Evolutionary conservation across 2,113 vertebrate species (phyloP).

Genomic region (Oplegnathus fasciatus): DNA sequence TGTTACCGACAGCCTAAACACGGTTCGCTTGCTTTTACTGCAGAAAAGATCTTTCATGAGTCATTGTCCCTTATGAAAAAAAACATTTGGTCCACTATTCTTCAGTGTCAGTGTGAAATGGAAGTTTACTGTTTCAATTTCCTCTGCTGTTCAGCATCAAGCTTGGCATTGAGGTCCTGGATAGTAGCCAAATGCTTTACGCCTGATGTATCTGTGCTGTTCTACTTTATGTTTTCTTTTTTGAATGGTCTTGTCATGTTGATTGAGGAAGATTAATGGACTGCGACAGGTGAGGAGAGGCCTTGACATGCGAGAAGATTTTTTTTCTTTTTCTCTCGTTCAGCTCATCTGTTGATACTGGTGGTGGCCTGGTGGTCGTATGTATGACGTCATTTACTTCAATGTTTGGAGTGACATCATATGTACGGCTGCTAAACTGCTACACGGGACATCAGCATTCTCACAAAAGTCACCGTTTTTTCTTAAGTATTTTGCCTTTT

Average conservation of each 20-base stretch:
- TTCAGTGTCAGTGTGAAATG: constrained; percentile 31
- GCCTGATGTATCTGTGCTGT: background rate
- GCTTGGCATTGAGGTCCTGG: constrained; percentile 13
- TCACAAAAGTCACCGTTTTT: background rate
- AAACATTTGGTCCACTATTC: constrained; percentile 6
- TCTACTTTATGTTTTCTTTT: constrained; percentile 18
- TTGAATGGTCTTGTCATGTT: constrained; percentile 16
- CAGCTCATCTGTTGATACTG: constrained; percentile 73
- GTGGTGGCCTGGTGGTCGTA: constrained; percentile 97
- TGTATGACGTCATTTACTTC: constrained; percentile 98
- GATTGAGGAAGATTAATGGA: background rate
- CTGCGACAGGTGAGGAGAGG: background rate
- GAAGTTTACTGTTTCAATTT: constrained; percentile 25
- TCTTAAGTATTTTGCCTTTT: background rate
- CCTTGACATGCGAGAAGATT: background rate
- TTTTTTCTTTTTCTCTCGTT: background rate
- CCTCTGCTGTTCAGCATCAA: constrained; percentile 29
- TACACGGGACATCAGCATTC: constrained; percentile 87
- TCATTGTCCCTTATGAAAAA: background rate
- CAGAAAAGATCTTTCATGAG: background rate
- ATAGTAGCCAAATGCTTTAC: constrained; percentile 2
- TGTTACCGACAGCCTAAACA: background rate
- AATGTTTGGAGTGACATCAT: constrained; percentile 97
- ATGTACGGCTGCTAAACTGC: constrained; percentile 98
- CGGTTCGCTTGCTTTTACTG: too few species aligned